Percentiles rank a stretch among this genome's conserved stretches.
Conservation (phyloP, 2,113 vertebrate genomes). For the Etheostoma spectabile region DNA sequence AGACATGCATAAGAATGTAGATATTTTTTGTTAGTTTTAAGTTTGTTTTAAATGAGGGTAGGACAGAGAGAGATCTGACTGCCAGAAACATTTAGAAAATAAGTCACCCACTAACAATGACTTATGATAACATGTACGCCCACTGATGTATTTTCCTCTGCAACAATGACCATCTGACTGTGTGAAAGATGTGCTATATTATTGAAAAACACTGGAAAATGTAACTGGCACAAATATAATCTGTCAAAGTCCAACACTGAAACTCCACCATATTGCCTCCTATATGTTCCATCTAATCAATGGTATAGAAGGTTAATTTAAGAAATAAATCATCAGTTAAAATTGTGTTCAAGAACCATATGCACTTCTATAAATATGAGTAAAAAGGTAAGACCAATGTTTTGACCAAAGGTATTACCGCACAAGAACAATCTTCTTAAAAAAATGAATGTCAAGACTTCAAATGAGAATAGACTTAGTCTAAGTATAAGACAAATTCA, state of each 20-base stretch:
- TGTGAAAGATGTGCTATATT: not conserved
- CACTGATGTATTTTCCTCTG: not conserved
- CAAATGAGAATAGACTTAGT: not conserved
- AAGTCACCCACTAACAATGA: not conserved
- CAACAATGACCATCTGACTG: not conserved
- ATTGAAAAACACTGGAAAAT: not conserved
- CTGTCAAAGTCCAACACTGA: not conserved
- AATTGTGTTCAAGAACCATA: not conserved
- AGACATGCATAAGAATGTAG: rapidly evolving
- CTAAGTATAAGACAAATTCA: not conserved
- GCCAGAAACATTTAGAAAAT: not conserved
- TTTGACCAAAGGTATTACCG: not conserved
- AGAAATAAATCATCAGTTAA: not conserved
- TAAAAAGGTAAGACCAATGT: not conserved
- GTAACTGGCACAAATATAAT: not conserved
- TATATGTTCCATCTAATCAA: not conserved
- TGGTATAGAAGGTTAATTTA: not conserved
- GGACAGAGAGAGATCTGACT: too few relatives aligned
- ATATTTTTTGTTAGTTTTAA: not conserved
- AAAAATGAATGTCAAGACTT: not conserved
- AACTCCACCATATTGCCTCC: not conserved
- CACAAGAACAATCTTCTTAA: not conserved
- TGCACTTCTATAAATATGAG: not conserved
- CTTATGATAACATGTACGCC: not conserved
- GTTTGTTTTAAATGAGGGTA: not conserved